Evolutionary conservation across 2,113 vertebrate species (phyloP).

Genomic region (Gymnobelideus leadbeateri): DNA sequence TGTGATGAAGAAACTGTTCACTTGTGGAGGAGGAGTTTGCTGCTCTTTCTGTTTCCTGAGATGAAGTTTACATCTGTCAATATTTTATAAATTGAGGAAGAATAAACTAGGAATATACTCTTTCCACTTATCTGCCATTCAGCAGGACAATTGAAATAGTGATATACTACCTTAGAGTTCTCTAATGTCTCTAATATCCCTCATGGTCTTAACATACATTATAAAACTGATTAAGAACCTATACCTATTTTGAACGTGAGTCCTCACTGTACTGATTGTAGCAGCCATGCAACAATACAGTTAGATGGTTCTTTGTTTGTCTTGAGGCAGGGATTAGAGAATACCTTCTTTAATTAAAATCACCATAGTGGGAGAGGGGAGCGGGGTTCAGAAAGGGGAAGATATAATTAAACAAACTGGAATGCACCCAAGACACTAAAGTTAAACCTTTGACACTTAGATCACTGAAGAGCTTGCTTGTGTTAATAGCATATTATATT

Average conservation of each 20-base stretch:
- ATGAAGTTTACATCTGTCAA: constrained; percentile 30
- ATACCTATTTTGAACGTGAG: not conserved
- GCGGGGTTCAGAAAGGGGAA: constrained; percentile 51
- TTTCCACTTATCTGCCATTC: not conserved
- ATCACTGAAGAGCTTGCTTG: not conserved
- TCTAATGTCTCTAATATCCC: not conserved
- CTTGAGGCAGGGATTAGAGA: constrained; percentile 56
- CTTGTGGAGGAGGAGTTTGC: not conserved
- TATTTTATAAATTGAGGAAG: not conserved
- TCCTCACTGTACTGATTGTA: not conserved
- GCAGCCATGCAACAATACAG: not conserved
- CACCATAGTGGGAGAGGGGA: not conserved
- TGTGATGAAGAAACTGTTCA: not conserved
- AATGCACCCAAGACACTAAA: constrained; percentile 53
- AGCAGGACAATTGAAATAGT: not conserved
- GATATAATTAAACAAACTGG: constrained; percentile 52
- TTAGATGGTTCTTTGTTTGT: constrained; percentile 37
- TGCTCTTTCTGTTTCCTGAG: not conserved
- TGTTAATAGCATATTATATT: not conserved
- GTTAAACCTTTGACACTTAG: not conserved
- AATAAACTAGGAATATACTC: not conserved
- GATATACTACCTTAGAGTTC: not conserved
- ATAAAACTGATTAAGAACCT: not conserved
- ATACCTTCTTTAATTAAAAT: constrained; percentile 65
- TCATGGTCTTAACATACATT: not conserved